These are phyloP conservation scores for Halcyon smyrnensis DNA, from an alignment of 2,797 vertebrate species.

Conservation along the genomic window DNA sequence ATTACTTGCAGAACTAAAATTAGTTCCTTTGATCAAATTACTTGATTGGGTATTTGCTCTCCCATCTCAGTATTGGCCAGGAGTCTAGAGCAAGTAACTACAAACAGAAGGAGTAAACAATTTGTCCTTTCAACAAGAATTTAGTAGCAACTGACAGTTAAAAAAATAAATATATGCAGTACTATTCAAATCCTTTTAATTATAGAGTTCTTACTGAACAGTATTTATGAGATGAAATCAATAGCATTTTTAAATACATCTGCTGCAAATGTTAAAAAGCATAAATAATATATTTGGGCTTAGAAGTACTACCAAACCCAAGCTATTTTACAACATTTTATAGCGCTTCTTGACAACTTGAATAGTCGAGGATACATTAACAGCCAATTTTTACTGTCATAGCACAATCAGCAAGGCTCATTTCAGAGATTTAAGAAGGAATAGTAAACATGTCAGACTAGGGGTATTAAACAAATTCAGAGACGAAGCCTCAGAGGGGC, in stretches of 20 bases:
- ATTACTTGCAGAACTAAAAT: not conserved
- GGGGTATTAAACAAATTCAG: not conserved
- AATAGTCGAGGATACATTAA: not conserved
- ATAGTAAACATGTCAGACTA: not conserved
- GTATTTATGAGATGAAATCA: not conserved
- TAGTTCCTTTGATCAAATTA: accelerated
- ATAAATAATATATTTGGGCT: not conserved
- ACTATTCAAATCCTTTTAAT: not conserved
- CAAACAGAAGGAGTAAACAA: not conserved
- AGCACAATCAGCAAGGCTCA: not conserved
- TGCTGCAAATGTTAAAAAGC: not conserved
- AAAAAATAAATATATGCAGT: not conserved
- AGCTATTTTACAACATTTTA: not conserved
- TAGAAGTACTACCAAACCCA: not conserved
- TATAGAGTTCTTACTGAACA: not conserved
- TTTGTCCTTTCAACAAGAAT: not conserved
- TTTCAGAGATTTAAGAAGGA: not conserved
- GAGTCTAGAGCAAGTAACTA: not conserved
- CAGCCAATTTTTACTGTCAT: not conserved
- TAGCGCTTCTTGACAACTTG: not conserved
- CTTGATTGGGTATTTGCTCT: not conserved
- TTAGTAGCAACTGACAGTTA: not conserved
- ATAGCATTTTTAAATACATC: not conserved
- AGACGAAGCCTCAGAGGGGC: not conserved
- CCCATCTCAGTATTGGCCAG: not conserved